Percentiles rank a stretch among this genome's conserved stretches.
These are phyloP conservation scores for Drosophila sordidula DNA, from an alignment of 2,888 invertebrate species.

Conservation along the genomic window DNA sequence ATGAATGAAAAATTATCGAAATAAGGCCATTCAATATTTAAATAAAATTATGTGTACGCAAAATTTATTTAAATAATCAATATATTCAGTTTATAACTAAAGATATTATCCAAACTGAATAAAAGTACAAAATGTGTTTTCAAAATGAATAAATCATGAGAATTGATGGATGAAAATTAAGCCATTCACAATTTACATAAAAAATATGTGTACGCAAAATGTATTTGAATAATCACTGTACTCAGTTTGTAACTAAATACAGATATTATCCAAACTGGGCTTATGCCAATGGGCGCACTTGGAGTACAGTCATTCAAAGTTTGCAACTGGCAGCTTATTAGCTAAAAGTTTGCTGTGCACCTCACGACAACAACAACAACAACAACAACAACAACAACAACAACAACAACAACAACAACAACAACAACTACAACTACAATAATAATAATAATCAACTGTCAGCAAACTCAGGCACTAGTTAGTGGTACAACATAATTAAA, in stretches of 20 bases:
- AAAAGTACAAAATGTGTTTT: too few species aligned
- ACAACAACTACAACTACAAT: constrained; percentile 1
- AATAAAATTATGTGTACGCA: too few species aligned
- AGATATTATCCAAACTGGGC: constrained; percentile 7
- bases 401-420: constrained; percentile 23
- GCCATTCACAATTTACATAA: too few species aligned
- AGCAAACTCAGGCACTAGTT: constrained; percentile 25
- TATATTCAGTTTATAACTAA: too few species aligned
- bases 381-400: constrained; percentile 4
- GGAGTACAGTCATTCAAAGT: constrained; percentile 12
- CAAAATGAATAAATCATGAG: too few species aligned
- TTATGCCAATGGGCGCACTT: constrained; percentile 3
- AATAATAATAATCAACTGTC: constrained; percentile 32
- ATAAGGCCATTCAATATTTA: too few species aligned
- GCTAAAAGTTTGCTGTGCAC: constrained; percentile 20
- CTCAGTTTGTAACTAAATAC: constrained; percentile 12
- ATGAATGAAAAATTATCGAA: too few species aligned
- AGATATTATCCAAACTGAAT: too few species aligned
- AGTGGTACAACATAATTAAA: constrained; percentile 65
- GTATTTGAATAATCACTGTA: not conserved
- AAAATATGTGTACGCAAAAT: too few species aligned
- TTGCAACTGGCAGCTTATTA: constrained; percentile 4
- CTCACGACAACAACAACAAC: constrained; percentile 19
- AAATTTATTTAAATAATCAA: too few species aligned
- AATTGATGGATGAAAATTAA: too few species aligned